A percentile compares a stretch with the other conserved stretches of the same genome.
phyloP scores from a whole-genome alignment of 2,888 invertebrate species.

The Strigamia transsilvanica region DNA sequence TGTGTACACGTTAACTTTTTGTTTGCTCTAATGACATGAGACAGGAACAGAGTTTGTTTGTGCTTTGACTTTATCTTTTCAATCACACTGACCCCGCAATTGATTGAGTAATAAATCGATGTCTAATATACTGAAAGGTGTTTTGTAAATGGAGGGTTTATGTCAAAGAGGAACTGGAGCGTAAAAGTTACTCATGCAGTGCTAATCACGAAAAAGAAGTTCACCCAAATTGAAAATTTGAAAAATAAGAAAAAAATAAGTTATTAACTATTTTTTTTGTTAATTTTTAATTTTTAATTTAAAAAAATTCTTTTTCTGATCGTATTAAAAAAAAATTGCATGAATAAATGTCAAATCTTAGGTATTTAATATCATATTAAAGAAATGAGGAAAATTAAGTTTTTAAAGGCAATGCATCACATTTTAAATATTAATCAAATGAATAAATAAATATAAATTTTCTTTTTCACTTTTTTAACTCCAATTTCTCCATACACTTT shows the following conservation, averaged over 20 bases:
- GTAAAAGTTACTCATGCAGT: not conserved
- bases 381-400: not conserved
- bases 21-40: not conserved
- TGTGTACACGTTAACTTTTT: not conserved
- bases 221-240: not conserved
- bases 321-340: not conserved
- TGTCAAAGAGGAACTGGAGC: not conserved
- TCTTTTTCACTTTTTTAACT: not conserved
- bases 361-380: not conserved
- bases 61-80: not conserved
- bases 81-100: not conserved
- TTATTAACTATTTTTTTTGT: not conserved
- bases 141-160: constrained; percentile 4
- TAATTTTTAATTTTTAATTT: not conserved
- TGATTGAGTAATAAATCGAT: constrained; percentile 34
- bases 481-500: not conserved
- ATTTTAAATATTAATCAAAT: not conserved
- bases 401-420: not conserved
- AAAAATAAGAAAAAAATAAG: no score
- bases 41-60: constrained; percentile 4
- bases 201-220: constrained; percentile 4
- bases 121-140: constrained; percentile 16
- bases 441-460: not conserved
- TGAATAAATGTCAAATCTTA: not conserved
- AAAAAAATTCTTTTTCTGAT: not conserved